phyloP scores from a whole-genome alignment of 2,797 vertebrate genomes.

The Pelobates cultripes region DNA sequence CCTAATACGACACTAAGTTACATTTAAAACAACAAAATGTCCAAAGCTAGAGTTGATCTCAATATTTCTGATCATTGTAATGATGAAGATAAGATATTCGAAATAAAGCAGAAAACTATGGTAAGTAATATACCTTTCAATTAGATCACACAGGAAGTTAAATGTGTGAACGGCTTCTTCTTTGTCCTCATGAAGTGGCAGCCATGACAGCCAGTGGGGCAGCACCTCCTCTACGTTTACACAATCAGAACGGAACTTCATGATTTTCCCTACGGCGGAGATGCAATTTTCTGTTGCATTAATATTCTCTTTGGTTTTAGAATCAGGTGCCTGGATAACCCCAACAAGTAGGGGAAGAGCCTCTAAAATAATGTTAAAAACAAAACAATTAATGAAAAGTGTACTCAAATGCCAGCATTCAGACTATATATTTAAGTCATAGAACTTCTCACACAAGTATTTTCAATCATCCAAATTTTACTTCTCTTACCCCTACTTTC shows the following conservation, averaged over 20 bases:
- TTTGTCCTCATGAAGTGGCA: conserved; percentile 97
- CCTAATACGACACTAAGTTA: no score
- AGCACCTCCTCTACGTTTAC: conserved; percentile 90
- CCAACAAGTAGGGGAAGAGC: conserved; percentile 90
- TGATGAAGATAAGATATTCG: no score
- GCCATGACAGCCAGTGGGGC: conserved; percentile 97
- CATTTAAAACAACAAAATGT: no score
- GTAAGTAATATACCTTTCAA: conserved; percentile 82
- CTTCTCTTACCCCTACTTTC: no score
- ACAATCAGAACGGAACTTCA: conserved; percentile 93
- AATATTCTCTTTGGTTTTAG: conserved; percentile 93
- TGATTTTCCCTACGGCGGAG: conserved; percentile 95
- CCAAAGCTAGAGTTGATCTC: no score
- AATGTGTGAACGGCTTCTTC: conserved; percentile 97
- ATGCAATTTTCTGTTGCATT: conserved; percentile 99
- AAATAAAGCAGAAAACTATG: no score
- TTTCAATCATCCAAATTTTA: no score
- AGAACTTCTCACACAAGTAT: no score
- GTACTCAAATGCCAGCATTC: no score
- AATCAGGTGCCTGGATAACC: conserved; percentile 91
- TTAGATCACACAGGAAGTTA: conserved; percentile 93
- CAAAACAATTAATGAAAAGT: neutral
- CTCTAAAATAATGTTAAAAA: conserved; percentile 70
- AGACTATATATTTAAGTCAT: no score
- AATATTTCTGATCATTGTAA: no score